Conservation (phyloP, 2,113 vertebrate genomes). For the Vanacampus margaritifer region DNA sequence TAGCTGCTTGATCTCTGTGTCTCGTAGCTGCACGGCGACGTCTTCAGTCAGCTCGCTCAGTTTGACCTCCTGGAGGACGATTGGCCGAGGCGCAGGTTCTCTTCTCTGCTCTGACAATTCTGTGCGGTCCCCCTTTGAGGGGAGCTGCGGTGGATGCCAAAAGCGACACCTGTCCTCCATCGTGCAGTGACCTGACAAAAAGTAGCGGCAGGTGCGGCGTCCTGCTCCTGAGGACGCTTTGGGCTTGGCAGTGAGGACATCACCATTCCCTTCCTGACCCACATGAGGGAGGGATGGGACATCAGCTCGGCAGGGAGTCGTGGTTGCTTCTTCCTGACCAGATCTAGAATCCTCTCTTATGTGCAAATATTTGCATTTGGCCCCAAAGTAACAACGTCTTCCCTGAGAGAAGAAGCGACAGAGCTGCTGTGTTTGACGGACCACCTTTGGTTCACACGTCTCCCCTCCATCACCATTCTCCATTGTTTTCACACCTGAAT, state of each 20-base stretch:
- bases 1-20: constrained; percentile 75
- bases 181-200: constrained; percentile 74
- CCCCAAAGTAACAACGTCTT: constrained; percentile 71
- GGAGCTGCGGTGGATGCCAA: constrained; percentile 70
- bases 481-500: constrained; percentile 36
- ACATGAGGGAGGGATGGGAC: not conserved
- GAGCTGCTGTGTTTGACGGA: constrained; percentile 31
- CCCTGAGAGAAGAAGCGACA: constrained; percentile 77
- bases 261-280: constrained; percentile 4
- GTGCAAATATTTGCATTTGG: constrained; percentile 73
- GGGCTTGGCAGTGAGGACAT: not conserved
- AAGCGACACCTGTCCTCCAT: constrained; percentile 78
- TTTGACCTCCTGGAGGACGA: constrained; percentile 57
- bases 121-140: constrained; percentile 29
- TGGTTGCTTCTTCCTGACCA: constrained; percentile 18
- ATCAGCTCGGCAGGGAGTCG: not conserved
- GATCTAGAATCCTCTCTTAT: constrained; percentile 32
- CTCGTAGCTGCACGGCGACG: constrained; percentile 58
- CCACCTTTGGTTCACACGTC: constrained; percentile 4
- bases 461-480: constrained; percentile 24
- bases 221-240: constrained; percentile 20
- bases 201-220: constrained; percentile 73
- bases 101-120: constrained; percentile 10
- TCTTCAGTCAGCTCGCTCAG: constrained; percentile 71
- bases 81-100: constrained; percentile 22